Evolutionary conservation across 2,113 vertebrate genomes (phyloP), one percentile per base, ranked within the genome.

Genomic region (Pampusana beccarii): DNA sequence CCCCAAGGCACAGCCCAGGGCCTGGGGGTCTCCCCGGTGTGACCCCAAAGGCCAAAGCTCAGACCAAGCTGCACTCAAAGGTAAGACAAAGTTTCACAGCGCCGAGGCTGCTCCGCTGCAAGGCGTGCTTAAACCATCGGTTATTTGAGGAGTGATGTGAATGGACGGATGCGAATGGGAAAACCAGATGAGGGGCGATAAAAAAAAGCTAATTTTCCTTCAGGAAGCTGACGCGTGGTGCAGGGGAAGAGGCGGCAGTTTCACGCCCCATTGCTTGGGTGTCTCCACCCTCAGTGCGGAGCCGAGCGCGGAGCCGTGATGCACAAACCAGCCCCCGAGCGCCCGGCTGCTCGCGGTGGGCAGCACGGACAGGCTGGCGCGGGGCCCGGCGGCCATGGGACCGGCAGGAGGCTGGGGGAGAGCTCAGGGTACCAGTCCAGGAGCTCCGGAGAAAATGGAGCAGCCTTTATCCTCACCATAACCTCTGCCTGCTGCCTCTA

Each of bases 341-440:
- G 13, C 2, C n/a, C n/a, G n/a, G n/a, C n/a, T n/a, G n/a, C n/a
- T n/a, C n/a, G n/a, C n/a, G n/a, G n/a, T n/a, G n/a, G n/a, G n/a
- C 51, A 20, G 71, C 73, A 51, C 42, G 16, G 42, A 26, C 72
- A 11, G 46, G 48, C 42, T 60, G 60, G 72, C 1, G 0, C 65
- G 51, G 48, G 25, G 28, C n/a, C 79, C 10, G 2, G 36, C 61
- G 29, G 21, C 1, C 16, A 25, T 29, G 15, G 4, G 48, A 6
- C 0, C 0, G 14, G 50, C 25, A 26, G 50, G 20, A 60, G 24
- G 28, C 25, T 2, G 0, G 8, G 8, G 14, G 62, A 46, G 66
- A 62, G 56, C 26, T 65, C 73, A 36, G 40, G 15, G 5, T 44
- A 9, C 15, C 17, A 33, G 61, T 10, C 50, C 56, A 29, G 53